Percentiles rank a stretch among this genome's conserved stretches.
phyloP scores from a whole-genome alignment of 2,113 vertebrate genomes.

The Thinocorus orbignyianus region DNA sequence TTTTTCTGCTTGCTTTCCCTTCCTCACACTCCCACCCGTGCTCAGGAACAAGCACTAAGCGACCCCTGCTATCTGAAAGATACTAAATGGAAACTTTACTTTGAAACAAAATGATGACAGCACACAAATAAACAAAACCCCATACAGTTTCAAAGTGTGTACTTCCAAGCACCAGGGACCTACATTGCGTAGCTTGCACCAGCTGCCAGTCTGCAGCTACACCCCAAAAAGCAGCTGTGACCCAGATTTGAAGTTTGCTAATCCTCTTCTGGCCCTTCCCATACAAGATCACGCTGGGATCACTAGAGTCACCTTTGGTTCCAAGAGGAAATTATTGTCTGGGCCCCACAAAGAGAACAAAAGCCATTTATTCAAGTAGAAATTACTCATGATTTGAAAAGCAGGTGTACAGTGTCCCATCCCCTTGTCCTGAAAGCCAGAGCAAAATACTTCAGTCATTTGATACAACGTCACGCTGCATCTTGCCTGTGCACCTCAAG shows the following conservation, averaged over 20 bases:
- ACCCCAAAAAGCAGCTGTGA: background rate
- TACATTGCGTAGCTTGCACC: rapidly evolving
- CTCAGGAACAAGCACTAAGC: background rate
- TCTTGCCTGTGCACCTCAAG: background rate
- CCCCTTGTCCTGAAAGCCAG: background rate
- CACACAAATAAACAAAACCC: background rate
- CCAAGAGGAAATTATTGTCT: background rate
- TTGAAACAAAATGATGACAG: background rate
- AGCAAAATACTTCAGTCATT: background rate
- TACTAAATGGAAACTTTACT: background rate
- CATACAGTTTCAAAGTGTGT: background rate
- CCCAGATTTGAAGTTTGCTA: background rate
- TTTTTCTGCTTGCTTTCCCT: background rate
- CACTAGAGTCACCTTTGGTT: background rate
- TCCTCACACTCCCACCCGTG: background rate
- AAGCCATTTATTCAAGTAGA: background rate
- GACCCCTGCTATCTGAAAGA: background rate
- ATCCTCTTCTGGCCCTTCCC: background rate
- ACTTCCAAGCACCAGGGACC: background rate
- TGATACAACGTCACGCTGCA: background rate
- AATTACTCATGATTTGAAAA: background rate
- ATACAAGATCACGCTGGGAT: background rate
- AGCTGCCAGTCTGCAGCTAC: background rate
- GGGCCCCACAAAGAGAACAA: background rate
- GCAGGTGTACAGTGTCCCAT: background rate